Evolutionary conservation across 2,888 invertebrate species (phyloP), one percentile per base, ranked within the genome.

Genomic region (Diarsia dahlii): DNA sequence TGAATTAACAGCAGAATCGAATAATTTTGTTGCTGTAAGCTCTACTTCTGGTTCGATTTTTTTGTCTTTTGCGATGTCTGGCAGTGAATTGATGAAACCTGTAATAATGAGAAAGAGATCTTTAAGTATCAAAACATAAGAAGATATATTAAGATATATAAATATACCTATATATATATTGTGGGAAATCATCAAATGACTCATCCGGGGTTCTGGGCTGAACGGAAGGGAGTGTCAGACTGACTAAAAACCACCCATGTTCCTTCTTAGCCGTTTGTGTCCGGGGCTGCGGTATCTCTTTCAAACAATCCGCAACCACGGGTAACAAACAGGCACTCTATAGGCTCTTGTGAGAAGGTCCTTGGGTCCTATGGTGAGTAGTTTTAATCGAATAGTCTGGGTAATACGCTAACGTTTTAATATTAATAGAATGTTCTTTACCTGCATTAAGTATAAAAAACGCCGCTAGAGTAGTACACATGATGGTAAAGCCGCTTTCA

Each of bases 401-500:
- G 15, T 15, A 15, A 8, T 8, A 28, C 23, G 0, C 15, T 58
- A 28, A 9, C 1, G 18, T 9, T 18, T 60, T 9, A 28, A 28
- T 9, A 12, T n/a, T 2, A 5, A 6, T 46, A 1, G 9, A 69
- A 18, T 10, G 2, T n/a, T 48, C 5, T 6, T 71, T 89, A 93
- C 93, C 88, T 85, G 88, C 80, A 76, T 91, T 93, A 18, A 91
- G 18, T 72, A 90, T 85, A 84, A 89, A 92, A 74, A 91, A 74
- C 1, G 78, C 79, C 34, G 85, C 87, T 60, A 91, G 81, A 20
- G 89, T 77, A n/a, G 64, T 64, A 58, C 97, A 96, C 63, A 97
- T 93, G 73, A 96, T 93, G 20, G 90, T 91, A 88, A 97, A 97
- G 50, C 97, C 97, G 89, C 95, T 91, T 52, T 89, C 82, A 39